These are phyloP conservation scores for Forbesichthys papilliferus DNA, from an alignment of 2,113 vertebrate species.

Conservation along the genomic window DNA sequence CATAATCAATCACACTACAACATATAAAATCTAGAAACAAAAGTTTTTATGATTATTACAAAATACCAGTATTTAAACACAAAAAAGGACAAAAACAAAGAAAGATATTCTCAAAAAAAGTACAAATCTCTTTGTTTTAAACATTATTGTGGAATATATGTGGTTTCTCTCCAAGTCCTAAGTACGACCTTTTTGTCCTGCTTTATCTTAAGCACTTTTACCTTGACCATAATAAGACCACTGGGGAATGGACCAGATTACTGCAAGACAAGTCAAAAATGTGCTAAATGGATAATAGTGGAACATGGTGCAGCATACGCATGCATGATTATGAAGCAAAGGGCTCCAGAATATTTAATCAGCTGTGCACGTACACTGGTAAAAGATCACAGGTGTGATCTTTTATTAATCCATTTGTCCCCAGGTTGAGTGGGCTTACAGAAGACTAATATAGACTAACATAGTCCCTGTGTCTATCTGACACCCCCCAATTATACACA, in stretches of 20 bases:
- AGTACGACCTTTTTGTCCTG: constrained; percentile 47
- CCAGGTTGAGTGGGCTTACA: constrained; percentile 84
- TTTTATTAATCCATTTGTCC: constrained; percentile 97
- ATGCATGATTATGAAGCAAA: constrained; percentile 64
- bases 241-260: constrained; percentile 66
- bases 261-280: constrained; percentile 70
- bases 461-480: constrained; percentile 83
- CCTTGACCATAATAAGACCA: constrained; percentile 70
- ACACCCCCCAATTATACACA: constrained; percentile 14
- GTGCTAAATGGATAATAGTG: constrained; percentile 73
- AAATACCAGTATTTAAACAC: background rate
- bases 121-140: background rate
- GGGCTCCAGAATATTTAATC: constrained; percentile 82
- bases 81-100: too few relatives aligned
- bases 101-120: background rate
- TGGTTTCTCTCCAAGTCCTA: constrained; percentile 27
- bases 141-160: background rate
- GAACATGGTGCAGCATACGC: constrained; percentile 43
- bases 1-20: background rate
- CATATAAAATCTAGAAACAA: background rate
- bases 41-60: background rate
- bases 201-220: constrained; percentile 64
- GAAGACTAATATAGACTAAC: constrained; percentile 87
- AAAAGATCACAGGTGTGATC: constrained; percentile 71
- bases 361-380: constrained; percentile 73